Conservation (phyloP, 2,797 vertebrate species). For the Schizopygopsis pylzovi region DNA sequence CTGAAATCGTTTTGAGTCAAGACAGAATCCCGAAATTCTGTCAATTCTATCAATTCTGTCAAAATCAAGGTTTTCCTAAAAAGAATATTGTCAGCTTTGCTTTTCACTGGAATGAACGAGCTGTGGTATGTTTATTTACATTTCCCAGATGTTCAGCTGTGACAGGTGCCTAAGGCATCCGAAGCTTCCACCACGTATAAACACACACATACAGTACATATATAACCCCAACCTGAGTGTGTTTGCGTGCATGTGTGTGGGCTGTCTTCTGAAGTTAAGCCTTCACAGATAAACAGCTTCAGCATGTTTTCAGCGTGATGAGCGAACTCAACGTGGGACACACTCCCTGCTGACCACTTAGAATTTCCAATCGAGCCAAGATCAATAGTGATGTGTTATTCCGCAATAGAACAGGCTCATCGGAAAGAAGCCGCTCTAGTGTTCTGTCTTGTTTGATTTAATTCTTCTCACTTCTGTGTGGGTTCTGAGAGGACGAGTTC, state of each 20-base stretch:
- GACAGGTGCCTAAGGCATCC: conserved; percentile 17
- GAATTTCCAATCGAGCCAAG: conserved; percentile 72
- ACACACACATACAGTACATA: conserved; percentile 10
- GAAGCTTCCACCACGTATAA: conserved; percentile 10
- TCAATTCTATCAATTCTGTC: too few species aligned
- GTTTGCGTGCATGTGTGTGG: conserved; percentile 36
- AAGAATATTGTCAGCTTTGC: conserved; percentile 10
- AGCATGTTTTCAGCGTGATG: conserved; percentile 36
- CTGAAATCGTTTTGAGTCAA: not conserved
- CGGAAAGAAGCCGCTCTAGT: conserved; percentile 69
- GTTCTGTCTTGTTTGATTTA: conserved; percentile 61
- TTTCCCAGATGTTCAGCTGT: conserved; percentile 13
- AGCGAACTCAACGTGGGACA: conserved; percentile 28
- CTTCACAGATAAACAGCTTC: conserved; percentile 49
- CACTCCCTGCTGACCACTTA: conserved; percentile 35
- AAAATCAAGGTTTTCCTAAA: not conserved
- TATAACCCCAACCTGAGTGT: conserved; percentile 19
- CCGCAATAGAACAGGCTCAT: conserved; percentile 69
- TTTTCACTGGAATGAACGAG: not conserved
- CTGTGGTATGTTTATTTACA: conserved; percentile 23
- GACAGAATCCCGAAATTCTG: not conserved
- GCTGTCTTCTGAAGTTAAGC: conserved; percentile 59
- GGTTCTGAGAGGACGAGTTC: conserved; percentile 35
- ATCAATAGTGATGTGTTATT: conserved; percentile 76
- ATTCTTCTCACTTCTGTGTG: conserved; percentile 68